Base-by-base conservation (phyloP, 2,797 vertebrate species). In the Cetoscarus ocellatus region DNA sequence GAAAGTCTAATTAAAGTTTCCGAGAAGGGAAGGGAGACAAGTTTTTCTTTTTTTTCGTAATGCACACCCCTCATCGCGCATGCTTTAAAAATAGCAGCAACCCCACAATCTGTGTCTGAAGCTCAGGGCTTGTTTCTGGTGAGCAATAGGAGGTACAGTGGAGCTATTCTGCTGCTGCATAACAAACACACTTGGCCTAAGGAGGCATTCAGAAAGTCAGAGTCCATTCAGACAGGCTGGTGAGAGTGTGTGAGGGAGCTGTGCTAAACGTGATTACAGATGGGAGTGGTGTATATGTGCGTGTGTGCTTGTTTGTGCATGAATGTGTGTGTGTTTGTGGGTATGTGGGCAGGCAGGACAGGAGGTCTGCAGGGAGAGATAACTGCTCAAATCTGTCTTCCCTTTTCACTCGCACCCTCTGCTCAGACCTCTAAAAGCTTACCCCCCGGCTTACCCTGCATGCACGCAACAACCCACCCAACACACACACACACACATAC, bases 341-440 rank as follows among this genome's bases (percentile, higher is more conserved):
- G 40, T 61, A 38, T 85, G 77, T 79, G 77, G 76, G 80, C 59
- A 77, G 69, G 71, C 80, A 79, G 83, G 84, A 92, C 86, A 90
- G 84, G 84, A 92, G 89, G 91, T 90, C 91, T 92, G 90, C 84
- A 80, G 90, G 80, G 88, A 91, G 84, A 89, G 91, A 92, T 91
- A 92, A 92, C 86, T 88, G 84, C 80, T 87, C 86, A 92, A 91
- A 91, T 92, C 89, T 93, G 86, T 93, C 90, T 83, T 92, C 88
- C 86, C 87, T 91, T 87, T 83, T 92, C 91, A 88, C 89, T 91
- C 87, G 88, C 88, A 88, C 88, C 85, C 80, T 88, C 85, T 84
- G 84, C 86, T 86, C 77, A 88, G 86, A 84, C 82, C 88, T 89
- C 88, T 90, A 85, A 91, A 91, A 89, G 89, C 91, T 88, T 86